These are phyloP conservation scores for Chloebia gouldiae DNA, from an alignment of 2,113 vertebrate species.

Conservation along the genomic window DNA sequence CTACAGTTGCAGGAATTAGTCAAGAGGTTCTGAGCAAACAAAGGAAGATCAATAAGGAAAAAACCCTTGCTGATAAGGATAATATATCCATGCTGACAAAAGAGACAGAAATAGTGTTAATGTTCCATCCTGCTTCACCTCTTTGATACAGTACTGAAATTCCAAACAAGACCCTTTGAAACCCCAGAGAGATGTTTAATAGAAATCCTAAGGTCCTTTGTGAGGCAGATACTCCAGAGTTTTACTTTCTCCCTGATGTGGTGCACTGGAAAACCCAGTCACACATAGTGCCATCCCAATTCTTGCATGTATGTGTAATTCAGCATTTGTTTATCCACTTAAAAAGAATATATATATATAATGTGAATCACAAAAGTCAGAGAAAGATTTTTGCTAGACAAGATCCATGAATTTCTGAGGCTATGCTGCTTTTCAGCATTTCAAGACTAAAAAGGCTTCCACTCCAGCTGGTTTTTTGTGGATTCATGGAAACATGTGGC, in stretches of 20 bases:
- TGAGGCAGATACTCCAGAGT: background rate
- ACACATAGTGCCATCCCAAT: background rate
- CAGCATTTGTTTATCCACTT: background rate
- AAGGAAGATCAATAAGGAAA: conserved; percentile 12
- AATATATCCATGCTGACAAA: background rate
- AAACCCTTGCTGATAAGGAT: background rate
- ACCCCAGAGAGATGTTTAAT: background rate
- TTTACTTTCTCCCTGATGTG: background rate
- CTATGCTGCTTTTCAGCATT: background rate
- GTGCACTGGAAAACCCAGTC: background rate
- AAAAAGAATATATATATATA: background rate
- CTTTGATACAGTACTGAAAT: background rate
- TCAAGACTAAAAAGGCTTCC: background rate
- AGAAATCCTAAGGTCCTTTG: background rate
- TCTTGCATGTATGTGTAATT: background rate
- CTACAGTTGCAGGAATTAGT: background rate
- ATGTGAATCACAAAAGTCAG: background rate
- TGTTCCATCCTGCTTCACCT: background rate
- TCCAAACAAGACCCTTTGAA: background rate
- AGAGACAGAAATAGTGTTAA: background rate
- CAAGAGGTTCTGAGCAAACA: background rate
- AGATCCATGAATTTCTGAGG: background rate
- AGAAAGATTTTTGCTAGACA: background rate
- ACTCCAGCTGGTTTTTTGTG: background rate
- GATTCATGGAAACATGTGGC: background rate